Evolutionary conservation across 2,797 vertebrate species (phyloP).

Genomic region (Petrocephalus schoutedeni): DNA sequence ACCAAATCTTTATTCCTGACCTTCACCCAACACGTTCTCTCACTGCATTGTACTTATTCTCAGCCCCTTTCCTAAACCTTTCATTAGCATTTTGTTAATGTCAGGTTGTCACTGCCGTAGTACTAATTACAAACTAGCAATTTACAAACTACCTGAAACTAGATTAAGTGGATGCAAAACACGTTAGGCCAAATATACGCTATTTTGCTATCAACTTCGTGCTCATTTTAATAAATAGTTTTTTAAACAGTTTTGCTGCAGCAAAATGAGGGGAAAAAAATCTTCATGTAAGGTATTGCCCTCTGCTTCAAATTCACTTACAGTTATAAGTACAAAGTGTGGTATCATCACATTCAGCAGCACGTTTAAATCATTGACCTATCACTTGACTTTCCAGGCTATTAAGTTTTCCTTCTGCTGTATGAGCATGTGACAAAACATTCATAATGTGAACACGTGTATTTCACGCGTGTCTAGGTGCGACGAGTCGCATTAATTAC

Average conservation of each 20-base stretch:
- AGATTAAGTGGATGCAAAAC: constrained; percentile 3
- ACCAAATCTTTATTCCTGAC: neutral
- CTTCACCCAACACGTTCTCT: neutral
- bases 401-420: neutral
- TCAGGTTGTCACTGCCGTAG: constrained; percentile 1
- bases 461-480: neutral
- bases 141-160: constrained; percentile 8
- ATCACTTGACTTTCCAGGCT: neutral
- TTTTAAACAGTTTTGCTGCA: neutral
- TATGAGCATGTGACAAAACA: neutral
- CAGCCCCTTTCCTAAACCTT: neutral
- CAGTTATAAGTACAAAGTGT: neutral
- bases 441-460: neutral
- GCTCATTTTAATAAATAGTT: neutral
- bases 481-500: neutral
- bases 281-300: neutral
- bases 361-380: neutral
- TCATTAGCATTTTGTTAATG: constrained; percentile 9
- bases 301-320: neutral
- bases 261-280: neutral
- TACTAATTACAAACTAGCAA: neutral
- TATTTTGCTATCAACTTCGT: neutral
- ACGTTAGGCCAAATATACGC: neutral
- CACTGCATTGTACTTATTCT: neutral
- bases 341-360: neutral